Base-by-base conservation (phyloP, 2,797 vertebrate genomes). In the Sus cebifrons region DNA sequence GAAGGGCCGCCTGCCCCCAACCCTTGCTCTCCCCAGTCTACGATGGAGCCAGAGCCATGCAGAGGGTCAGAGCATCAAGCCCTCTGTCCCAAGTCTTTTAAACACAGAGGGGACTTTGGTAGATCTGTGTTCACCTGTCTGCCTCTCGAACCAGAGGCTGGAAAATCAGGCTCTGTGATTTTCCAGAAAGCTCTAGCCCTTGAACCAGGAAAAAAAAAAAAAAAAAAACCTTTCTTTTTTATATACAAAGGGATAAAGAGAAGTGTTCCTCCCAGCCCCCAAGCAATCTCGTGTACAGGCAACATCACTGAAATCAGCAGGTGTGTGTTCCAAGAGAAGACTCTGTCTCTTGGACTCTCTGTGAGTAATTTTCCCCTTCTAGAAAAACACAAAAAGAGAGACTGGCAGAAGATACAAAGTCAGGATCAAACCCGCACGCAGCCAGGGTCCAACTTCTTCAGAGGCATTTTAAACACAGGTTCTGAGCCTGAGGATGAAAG, bases 401-500 rank as follows among this genome's bases (percentile, higher is more conserved):
- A 96, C 86, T 49, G 94, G 70, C 25, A 85, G 58, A 94, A 77
- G 73, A 90, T 81, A 75, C 86, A 90, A 96, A 79, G 40, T 71
- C 67, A 96, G 73, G 93, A 96, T 96, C 81, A 98, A 97, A 95
- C 87, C 70, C 73, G 40, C 0, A 3, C 84, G 40, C 95, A 95
- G 95, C 58, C 94, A 89, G 95, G n/a, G 65, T 54, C 81, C 89
- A 23, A 2, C 44, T 88, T 95, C 94, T 86, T 97, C 94, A 96
- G 87, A 97, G 58, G 89, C 78, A 71, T 81, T 90, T 97, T 94
- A 94, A 44, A 92, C 85, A 67, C 40, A 54, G 77, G 27, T 84
- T 96, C 91, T 95, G 83, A 96, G 96, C 58, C 93, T 56, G 23
- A 67, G 60, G 73, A 97, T 97, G 60, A 97, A 98, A 98, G 97